Percentiles rank a stretch among this genome's conserved stretches.
Conservation (phyloP, 2,888 invertebrate species). For the Drosophila mimetica region DNA sequence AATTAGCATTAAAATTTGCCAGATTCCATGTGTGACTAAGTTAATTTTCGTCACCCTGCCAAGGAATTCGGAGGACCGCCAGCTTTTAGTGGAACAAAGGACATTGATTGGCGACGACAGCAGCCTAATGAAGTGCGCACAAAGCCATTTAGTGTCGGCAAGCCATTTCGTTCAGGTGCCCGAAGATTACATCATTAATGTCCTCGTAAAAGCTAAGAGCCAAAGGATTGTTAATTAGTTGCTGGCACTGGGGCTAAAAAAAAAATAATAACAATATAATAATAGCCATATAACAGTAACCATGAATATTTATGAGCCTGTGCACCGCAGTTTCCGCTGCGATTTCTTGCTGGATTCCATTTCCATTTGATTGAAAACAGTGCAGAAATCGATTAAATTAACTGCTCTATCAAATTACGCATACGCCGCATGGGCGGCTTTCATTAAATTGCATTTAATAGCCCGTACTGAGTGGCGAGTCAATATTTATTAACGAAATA, state of each 20-base stretch:
- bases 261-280: constrained; percentile 41
- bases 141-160: constrained; percentile 52
- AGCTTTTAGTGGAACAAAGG: constrained; percentile 59
- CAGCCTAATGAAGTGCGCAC: constrained; percentile 66
- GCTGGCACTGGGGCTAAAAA: constrained; percentile 30
- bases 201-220: constrained; percentile 13
- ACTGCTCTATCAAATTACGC: constrained; percentile 57
- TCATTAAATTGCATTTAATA: constrained; percentile 63
- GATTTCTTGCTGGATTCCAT: constrained; percentile 42
- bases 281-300: constrained; percentile 24
- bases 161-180: constrained; percentile 11
- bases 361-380: constrained; percentile 48
- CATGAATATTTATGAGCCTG: constrained; percentile 56
- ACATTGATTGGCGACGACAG: constrained; percentile 72
- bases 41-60: constrained; percentile 55
- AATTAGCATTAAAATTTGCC: constrained; percentile 75
- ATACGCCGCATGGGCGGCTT: constrained; percentile 46
- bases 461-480: constrained; percentile 40
- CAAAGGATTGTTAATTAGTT: constrained; percentile 57
- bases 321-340: constrained; percentile 14
- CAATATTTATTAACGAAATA: constrained; percentile 73
- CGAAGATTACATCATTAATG: constrained; percentile 53
- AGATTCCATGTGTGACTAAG: constrained; percentile 66
- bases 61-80: neutral
- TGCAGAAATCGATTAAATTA: constrained; percentile 48